These are phyloP conservation scores for Muntiacus reevesi DNA, from an alignment of 2,113 vertebrate genomes.

Conservation along the genomic window DNA sequence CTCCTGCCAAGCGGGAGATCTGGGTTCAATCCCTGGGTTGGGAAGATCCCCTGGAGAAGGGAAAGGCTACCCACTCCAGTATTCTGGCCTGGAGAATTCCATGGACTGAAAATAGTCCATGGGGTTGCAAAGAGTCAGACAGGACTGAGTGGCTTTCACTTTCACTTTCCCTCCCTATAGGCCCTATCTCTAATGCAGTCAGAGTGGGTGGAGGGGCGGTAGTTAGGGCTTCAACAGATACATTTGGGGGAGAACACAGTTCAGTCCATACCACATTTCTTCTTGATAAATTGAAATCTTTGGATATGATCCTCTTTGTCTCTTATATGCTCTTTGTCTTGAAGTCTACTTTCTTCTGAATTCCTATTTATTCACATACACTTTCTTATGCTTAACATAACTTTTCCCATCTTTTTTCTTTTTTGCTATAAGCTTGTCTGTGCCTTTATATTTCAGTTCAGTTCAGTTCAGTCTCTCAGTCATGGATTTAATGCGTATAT, in stretches of 20 bases:
- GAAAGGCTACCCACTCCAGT: background rate
- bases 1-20: accelerated
- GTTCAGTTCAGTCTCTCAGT: background rate
- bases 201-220: background rate
- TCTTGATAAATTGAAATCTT: background rate
- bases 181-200: background rate
- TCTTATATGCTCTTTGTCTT: background rate
- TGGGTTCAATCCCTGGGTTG: background rate
- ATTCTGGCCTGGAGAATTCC: background rate
- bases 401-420: background rate
- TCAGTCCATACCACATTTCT: background rate
- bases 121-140: background rate
- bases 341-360: background rate
- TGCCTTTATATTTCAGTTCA: background rate
- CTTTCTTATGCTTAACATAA: background rate
- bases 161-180: background rate
- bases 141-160: accelerated
- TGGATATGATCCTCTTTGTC: background rate
- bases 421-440: background rate
- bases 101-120: background rate
- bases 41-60: background rate
- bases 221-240: background rate
- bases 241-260: background rate
- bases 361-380: background rate
- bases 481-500: background rate